Base-by-base conservation (phyloP, 2,113 vertebrate species). In the western clawed frog (Xenopus tropicalis) region DNA sequence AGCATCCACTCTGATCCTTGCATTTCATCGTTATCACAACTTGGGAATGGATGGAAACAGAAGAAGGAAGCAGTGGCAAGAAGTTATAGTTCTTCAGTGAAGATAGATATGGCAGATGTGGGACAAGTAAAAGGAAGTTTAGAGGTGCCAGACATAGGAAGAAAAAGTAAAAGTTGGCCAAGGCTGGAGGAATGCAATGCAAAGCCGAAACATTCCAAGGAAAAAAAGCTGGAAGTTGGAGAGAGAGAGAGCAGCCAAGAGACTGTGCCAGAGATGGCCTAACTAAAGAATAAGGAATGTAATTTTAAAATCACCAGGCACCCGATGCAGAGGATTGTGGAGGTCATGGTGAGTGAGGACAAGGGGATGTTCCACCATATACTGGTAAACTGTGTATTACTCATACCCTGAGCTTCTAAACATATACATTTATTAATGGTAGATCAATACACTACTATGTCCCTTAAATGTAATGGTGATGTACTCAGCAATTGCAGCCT, bases 151-250 rank as follows among this genome's bases (percentile, higher is more conserved):
- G 61, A 80, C 11, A 89, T 88, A 74, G 91, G 93, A 66, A 87
- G 85, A 51, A 91, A 86, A 21, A 90, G 91, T 79, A 79, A 86
- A 54, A 99, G 96, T 83, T 97, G 96, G 96, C 95, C 97, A 19
- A 88, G 91, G 17, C 81, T 98, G 20, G 80, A 89, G 19, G 89
- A 87, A 62, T 89, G 88, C 29, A 95, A 91, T 6, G 78, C 94
- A 84, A 95, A 94, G 72, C 79, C 96, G 81, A 92, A 91, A 52
- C 93, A 91, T 29, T 82, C 87, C 77, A 66, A 86, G 0, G 83
- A 90, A 78, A 82, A 87, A 14, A 83, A 81, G 21, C 5, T 70
- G 29, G 24, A 2, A 3, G 70, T 19, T 0, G 71, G 80, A 20
- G 63, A 43, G 14, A 65, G 42, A 9, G 76, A 82, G 52, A 75